Percentiles rank a stretch among this genome's conserved stretches.
Conservation (phyloP, 2,113 vertebrate genomes). For the Callochromis pleurospilus region DNA sequence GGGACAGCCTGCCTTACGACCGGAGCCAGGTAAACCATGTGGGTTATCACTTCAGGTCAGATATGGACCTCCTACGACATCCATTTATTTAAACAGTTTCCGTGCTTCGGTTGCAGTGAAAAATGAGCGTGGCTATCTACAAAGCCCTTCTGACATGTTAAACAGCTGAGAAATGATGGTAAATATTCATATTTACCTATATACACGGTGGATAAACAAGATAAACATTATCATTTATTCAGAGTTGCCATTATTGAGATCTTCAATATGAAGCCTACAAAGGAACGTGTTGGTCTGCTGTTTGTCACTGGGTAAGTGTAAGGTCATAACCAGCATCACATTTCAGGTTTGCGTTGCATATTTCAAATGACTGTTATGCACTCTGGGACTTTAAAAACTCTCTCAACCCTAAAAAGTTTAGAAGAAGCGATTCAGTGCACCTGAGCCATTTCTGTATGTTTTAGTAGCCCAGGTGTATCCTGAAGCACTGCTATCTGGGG, state of each 20-base stretch:
- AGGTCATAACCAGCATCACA: neutral
- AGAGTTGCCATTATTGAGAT: constrained; percentile 41
- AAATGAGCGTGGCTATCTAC: neutral
- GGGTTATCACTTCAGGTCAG: neutral
- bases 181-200: constrained; percentile 36
- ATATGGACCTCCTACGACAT: neutral
- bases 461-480: neutral
- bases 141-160: neutral
- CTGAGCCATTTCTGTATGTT: neutral
- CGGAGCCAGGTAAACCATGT: neutral
- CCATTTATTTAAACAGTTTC: neutral
- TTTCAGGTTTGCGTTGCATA: neutral
- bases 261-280: constrained; percentile 71
- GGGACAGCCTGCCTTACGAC: neutral
- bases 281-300: neutral
- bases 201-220: constrained; percentile 48
- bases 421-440: neutral
- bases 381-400: neutral
- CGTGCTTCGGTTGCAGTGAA: neutral
- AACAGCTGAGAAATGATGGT: neutral
- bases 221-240: constrained; percentile 46
- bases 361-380: neutral
- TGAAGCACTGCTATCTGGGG: neutral
- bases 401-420: neutral
- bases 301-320: neutral